Base-by-base conservation (phyloP, 2,113 vertebrate species). In the Colossoma macropomum region DNA sequence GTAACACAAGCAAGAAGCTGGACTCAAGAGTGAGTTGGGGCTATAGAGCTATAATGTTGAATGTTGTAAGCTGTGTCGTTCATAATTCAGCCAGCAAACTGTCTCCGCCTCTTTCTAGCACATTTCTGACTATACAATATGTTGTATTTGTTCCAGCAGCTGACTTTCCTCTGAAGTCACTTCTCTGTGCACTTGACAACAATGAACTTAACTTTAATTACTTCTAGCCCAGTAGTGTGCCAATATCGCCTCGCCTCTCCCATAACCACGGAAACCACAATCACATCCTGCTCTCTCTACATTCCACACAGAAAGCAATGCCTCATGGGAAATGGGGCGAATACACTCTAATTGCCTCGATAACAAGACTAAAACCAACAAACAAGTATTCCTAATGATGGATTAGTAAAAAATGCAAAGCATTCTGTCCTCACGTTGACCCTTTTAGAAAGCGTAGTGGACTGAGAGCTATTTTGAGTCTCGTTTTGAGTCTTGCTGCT, bases 291-390 rank as follows among this genome's bases (percentile, higher is more conserved):
- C 27, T 30, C 68, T 65, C 45, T 19, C 21, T 21, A 23, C 34
- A 74, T 81, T 75, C 60, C 71, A 65, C n/a, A 75, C 80, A 74
- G 15, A 6, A n/a, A 66, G 80, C 80, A 81, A 27, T 60, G 80
- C 59, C 45, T 74, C 28, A 19, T 81, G 41, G 71, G 70, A 65
- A 75, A 81, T 52, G 45, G 34, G 66, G 66, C 32, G 32, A 38
- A 69, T 8, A 21, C 8, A 69, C 66, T 38, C 30, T 69, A 38
- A 69, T 69, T 69, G 66, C 66, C 21, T 38, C 21, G 32, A 38
- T 69, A 69, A 69, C 66, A 69, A 38, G n/a, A 66, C 27, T 30
- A 66, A 66, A 68, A 30, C 66, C 38, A 69, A 69, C 32, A 69
- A 69, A 34, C 66, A 7, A 19, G 30, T 32, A 15, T 19, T 32